A percentile compares a stretch with the other conserved stretches of the same genome.
phyloP scores from a whole-genome alignment of 2,888 invertebrate species.

The Apomyelois bistriatella region DNA sequence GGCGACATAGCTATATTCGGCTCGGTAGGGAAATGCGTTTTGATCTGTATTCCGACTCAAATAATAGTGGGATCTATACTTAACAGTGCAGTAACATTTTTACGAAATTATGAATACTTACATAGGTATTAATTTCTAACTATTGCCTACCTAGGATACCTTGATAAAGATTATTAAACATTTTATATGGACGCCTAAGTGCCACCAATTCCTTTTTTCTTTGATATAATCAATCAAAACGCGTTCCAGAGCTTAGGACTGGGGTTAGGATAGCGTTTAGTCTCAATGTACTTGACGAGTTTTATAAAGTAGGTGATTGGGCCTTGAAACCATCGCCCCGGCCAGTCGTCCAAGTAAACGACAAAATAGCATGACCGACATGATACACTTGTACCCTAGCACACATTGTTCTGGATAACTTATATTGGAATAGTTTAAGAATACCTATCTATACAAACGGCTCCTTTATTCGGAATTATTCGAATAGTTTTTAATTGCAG shows the following conservation, averaged over 20 bases:
- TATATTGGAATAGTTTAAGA: slow-evolving; percentile 66
- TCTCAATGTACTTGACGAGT: not conserved
- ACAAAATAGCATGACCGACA: slow-evolving; percentile 12
- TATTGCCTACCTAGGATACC: too few relatives aligned
- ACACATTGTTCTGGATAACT: slow-evolving; percentile 78
- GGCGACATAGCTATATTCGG: slow-evolving; percentile 17
- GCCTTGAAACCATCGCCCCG: not conserved
- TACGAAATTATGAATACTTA: too few relatives aligned
- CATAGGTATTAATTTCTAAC: too few relatives aligned
- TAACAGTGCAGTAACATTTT: not conserved
- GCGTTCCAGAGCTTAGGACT: not conserved
- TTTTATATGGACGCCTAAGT: too few relatives aligned
- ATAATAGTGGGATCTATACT: not conserved
- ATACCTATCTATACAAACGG: slow-evolving; percentile 34
- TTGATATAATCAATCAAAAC: not conserved
- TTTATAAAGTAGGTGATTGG: not conserved
- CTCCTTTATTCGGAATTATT: slow-evolving; percentile 29
- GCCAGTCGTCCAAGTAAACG: slow-evolving; percentile 20
- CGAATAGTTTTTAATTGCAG: slow-evolving; percentile 10
- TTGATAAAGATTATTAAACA: too few relatives aligned
- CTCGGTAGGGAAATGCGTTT: slow-evolving; percentile 1
- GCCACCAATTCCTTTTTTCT: too few relatives aligned
- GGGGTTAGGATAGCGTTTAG: not conserved
- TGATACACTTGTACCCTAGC: slow-evolving; percentile 32
- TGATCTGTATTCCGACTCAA: not conserved